Conservation (phyloP, 2,113 vertebrate species). For the Paracanthobrama guichenoti region DNA sequence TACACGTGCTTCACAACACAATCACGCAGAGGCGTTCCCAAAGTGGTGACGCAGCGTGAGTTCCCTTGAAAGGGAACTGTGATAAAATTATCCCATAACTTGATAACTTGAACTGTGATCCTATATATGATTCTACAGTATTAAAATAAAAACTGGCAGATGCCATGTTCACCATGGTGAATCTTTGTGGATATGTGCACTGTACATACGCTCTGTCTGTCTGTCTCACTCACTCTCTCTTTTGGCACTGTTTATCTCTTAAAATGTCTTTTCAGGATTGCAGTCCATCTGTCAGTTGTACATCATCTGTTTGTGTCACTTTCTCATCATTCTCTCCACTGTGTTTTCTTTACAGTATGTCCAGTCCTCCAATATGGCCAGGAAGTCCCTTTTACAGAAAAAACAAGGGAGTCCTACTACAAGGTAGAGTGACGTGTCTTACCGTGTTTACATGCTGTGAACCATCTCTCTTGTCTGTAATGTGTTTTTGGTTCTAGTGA, state of each 20-base stretch:
- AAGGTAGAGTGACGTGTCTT: slow-evolving; percentile 79
- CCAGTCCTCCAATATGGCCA: slow-evolving; percentile 94
- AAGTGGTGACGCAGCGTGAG: too few species aligned
- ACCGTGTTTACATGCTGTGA: not conserved
- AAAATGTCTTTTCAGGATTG: not conserved
- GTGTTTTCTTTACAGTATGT: slow-evolving; percentile 72
- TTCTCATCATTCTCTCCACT: not conserved
- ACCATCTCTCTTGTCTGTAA: not conserved
- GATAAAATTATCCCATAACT: not conserved
- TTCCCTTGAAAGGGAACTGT: too few species aligned
- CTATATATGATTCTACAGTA: not conserved
- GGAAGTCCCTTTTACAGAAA: slow-evolving; percentile 97
- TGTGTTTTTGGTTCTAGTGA: slow-evolving; percentile 20
- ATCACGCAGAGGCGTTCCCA: too few species aligned
- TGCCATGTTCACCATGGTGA: not conserved
- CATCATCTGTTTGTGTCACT: not conserved
- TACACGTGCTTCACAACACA: too few species aligned
- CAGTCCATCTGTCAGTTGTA: slow-evolving; percentile 5
- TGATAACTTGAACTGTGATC: not conserved
- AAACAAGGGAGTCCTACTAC: slow-evolving; percentile 92
- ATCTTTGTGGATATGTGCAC: not conserved
- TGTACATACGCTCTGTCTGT: not conserved
- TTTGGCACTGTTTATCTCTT: not conserved
- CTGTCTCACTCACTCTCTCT: not conserved
- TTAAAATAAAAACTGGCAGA: not conserved